These are phyloP conservation scores for Chydorus sphaericus DNA, from an alignment of 2,888 invertebrate genomes.

Conservation along the genomic window DNA sequence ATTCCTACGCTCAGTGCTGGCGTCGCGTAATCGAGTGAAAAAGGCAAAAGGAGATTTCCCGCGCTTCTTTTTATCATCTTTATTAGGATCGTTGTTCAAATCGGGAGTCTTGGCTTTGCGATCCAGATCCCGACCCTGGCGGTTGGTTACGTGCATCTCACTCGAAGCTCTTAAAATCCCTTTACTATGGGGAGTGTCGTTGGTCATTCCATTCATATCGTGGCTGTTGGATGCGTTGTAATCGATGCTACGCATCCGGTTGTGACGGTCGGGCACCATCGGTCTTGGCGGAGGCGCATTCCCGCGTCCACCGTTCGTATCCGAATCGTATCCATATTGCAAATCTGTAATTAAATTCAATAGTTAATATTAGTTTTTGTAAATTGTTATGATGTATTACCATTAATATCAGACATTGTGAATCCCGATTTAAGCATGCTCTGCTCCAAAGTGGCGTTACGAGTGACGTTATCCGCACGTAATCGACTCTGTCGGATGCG, in stretches of 20 bases:
- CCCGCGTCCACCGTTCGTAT: background rate
- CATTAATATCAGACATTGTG: slow-evolving; percentile 85
- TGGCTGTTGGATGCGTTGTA: background rate
- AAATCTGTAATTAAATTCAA: slow-evolving; percentile 40
- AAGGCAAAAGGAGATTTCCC: slow-evolving; percentile 89
- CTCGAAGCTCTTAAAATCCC: slow-evolving; percentile 56
- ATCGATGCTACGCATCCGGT: slow-evolving; percentile 7
- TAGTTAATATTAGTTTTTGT: slow-evolving; percentile 10
- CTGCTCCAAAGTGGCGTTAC: slow-evolving; percentile 48
- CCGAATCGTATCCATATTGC: slow-evolving; percentile 30
- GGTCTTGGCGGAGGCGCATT: background rate
- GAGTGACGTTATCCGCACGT: slow-evolving; percentile 52
- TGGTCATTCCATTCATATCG: background rate
- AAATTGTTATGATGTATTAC: slow-evolving; percentile 29
- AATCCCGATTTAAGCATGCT: slow-evolving; percentile 78
- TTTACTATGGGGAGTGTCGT: background rate
- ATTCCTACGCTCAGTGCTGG: slow-evolving; percentile 47
- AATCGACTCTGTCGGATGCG: slow-evolving; percentile 67
- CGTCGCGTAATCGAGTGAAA: slow-evolving; percentile 63
- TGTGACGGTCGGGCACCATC: background rate
- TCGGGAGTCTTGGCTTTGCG: slow-evolving; percentile 19
- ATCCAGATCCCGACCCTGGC: slow-evolving; percentile 34
- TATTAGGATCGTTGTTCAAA: slow-evolving; percentile 30
- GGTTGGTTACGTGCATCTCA: slow-evolving; percentile 59
- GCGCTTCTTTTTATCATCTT: slow-evolving; percentile 54